Evolutionary conservation across 1,140 invertebrate species (phyloP).

Genomic region (Lucilia cuprina): DNA sequence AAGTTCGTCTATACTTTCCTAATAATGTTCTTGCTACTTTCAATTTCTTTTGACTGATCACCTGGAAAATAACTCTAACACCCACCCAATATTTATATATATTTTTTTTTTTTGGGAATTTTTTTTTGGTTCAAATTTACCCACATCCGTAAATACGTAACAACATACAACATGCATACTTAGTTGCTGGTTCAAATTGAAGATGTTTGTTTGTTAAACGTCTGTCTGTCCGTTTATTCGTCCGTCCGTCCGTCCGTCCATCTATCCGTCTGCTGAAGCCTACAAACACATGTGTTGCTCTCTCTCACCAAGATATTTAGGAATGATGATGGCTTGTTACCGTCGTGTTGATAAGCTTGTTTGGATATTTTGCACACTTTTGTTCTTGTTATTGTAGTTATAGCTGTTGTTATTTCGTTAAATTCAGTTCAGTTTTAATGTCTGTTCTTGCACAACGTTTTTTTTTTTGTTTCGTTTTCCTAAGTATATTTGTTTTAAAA

Average conservation of each 20-base stretch:
- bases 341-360: constrained; percentile 34
- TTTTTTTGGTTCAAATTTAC: not conserved
- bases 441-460: not conserved
- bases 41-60: no score
- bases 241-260: not conserved
- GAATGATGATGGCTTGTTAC: constrained; percentile 35
- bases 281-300: constrained; percentile 15
- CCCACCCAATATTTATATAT: not conserved
- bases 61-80: not conserved
- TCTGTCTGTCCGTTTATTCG: not conserved
- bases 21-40: no score
- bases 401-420: not conserved
- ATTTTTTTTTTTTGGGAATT: no score
- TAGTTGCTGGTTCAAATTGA: constrained; percentile 18
- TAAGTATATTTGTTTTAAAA: not conserved
- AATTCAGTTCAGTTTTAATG: not conserved
- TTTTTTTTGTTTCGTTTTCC: no score
- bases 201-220: not conserved
- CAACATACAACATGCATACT: constrained; percentile 17
- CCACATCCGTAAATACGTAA: not conserved
- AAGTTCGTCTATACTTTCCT: no score
- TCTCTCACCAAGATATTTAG: constrained; percentile 22
- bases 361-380: constrained; percentile 33
- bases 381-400: constrained; percentile 9
- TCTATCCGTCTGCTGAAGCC: not conserved